Percentiles rank a stretch among this genome's conserved stretches.
Evolutionary conservation across 1,140 invertebrate species (phyloP).

Genomic region (Heliconius nattereri): DNA sequence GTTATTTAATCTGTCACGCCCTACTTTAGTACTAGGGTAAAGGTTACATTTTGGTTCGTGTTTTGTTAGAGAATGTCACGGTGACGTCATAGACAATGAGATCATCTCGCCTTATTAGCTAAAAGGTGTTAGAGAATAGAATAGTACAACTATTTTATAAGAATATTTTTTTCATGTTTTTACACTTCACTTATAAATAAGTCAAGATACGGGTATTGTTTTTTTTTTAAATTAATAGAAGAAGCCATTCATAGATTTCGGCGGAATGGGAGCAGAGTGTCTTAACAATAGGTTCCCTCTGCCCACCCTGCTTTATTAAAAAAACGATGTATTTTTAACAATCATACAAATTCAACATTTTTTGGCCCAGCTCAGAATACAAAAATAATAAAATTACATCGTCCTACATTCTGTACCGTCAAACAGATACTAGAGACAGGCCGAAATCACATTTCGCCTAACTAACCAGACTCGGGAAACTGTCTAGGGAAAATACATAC

Average conservation of each 20-base stretch:
- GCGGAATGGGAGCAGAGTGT: too few species aligned
- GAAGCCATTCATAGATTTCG: too few species aligned
- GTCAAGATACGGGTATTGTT: too few species aligned
- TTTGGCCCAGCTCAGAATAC: too few species aligned
- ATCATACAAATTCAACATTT: too few species aligned
- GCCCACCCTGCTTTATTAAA: too few species aligned
- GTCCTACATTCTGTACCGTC: background rate
- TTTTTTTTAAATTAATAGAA: too few species aligned
- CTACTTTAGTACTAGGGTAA: conserved; percentile 6
- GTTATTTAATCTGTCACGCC: conserved; percentile 12
- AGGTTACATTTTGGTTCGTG: conserved; percentile 22
- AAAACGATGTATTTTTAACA: too few species aligned
- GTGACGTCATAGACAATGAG: conserved; percentile 22
- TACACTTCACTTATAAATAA: too few species aligned
- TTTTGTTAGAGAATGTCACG: conserved; percentile 14
- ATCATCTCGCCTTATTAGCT: conserved; percentile 14
- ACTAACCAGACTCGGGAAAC: background rate
- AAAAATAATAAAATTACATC: background rate
- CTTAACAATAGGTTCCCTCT: too few species aligned
- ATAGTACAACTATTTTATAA: background rate
- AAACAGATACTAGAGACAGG: too few species aligned
- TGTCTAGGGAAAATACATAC: background rate
- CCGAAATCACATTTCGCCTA: background rate
- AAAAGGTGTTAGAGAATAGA: background rate
- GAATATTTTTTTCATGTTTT: background rate